These are phyloP conservation scores for Trialeurodes vaporariorum DNA, from an alignment of 1,140 invertebrate genomes.

Conservation along the genomic window DNA sequence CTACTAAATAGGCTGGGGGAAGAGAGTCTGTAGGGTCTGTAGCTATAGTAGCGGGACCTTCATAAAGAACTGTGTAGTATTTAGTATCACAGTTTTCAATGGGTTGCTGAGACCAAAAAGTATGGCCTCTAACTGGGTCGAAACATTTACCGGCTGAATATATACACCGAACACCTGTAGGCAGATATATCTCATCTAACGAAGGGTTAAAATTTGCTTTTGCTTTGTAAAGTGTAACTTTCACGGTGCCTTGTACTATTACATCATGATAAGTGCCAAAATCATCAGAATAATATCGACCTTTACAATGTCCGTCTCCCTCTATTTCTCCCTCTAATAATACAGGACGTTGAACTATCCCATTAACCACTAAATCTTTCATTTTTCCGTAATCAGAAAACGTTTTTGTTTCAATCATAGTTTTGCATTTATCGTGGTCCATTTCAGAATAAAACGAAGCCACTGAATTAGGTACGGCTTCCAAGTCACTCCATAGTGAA, in stretches of 20 bases:
- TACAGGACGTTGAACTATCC: background rate
- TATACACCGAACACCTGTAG: background rate
- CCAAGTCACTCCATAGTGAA: background rate
- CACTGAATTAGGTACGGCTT: background rate
- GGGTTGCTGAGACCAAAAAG: background rate
- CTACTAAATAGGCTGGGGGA: background rate
- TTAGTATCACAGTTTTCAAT: background rate
- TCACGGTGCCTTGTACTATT: background rate
- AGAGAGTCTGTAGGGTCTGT: background rate
- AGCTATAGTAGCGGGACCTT: background rate
- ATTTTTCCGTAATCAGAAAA: background rate
- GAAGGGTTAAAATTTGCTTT: background rate
- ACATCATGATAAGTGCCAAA: background rate
- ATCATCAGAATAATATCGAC: background rate
- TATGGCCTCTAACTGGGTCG: background rate
- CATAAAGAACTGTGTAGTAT: slow-evolving; percentile 3
- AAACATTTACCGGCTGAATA: background rate
- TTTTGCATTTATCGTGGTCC: background rate
- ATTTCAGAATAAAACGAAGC: background rate
- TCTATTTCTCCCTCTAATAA: background rate
- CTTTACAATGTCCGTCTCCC: background rate
- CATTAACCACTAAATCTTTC: background rate
- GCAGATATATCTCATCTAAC: background rate
- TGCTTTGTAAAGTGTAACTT: background rate
- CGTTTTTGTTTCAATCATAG: background rate